Percentiles rank a stretch among this genome's conserved stretches.
Conservation (phyloP, 2,113 vertebrate species). For the Anser cygnoides region DNA sequence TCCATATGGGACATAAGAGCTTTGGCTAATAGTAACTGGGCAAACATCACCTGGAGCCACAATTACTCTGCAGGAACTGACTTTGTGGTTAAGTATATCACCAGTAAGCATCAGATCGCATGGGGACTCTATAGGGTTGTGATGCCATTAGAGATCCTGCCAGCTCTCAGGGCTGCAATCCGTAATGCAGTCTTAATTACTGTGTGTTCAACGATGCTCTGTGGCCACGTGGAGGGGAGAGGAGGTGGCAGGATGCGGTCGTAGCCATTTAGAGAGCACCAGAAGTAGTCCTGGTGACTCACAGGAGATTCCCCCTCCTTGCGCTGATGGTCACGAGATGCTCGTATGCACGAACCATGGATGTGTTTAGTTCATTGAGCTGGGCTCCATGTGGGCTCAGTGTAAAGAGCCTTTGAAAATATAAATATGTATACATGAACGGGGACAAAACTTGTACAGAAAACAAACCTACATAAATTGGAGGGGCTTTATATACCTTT, state of each 20-base stretch:
- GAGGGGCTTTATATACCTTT: background rate
- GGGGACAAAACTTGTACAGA: background rate
- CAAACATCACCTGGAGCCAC: constrained; percentile 98
- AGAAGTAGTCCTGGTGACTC: background rate
- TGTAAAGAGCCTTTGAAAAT: background rate
- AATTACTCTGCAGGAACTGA: constrained; percentile 91
- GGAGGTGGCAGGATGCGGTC: background rate
- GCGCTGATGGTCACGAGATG: background rate
- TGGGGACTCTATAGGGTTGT: constrained; percentile 65
- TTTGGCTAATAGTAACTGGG: constrained; percentile 95
- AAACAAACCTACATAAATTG: background rate
- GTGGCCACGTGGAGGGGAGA: background rate
- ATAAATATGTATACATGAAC: too few relatives aligned
- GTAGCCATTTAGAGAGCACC: background rate
- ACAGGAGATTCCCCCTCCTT: background rate
- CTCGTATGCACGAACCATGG: background rate
- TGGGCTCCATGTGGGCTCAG: background rate
- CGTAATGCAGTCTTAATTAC: background rate
- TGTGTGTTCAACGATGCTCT: background rate
- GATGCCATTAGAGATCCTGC: constrained; percentile 54
- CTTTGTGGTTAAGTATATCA: constrained; percentile 98
- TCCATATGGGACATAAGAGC: constrained; percentile 96
- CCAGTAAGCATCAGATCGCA: constrained; percentile 92
- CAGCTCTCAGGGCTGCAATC: constrained; percentile 21
- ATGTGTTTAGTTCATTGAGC: background rate